Percentiles rank a stretch among this genome's conserved stretches.
Evolutionary conservation across 2,797 vertebrate genomes (phyloP).

Genomic region (Amblyopsis hoosieri): DNA sequence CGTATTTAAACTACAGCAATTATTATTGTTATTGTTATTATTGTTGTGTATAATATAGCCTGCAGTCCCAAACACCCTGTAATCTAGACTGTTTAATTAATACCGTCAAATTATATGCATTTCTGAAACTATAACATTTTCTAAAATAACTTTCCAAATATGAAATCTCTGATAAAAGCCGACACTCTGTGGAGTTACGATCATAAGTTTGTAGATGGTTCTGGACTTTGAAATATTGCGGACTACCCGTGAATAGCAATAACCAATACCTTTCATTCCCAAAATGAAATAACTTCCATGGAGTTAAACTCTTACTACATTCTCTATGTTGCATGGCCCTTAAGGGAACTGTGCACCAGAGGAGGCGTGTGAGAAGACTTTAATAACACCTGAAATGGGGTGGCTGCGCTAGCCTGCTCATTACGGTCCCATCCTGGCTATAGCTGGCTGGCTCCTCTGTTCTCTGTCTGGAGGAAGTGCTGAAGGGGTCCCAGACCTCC

Average conservation of each 20-base stretch:
- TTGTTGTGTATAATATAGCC: too few relatives aligned
- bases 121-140: too few relatives aligned
- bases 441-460: constrained; percentile 74
- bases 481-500: constrained; percentile 77
- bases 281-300: constrained; percentile 3
- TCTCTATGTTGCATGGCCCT: constrained; percentile 8
- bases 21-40: too few relatives aligned
- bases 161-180: too few relatives aligned
- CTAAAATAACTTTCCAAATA: too few relatives aligned
- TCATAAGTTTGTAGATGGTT: too few relatives aligned
- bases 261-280: not conserved
- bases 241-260: not conserved
- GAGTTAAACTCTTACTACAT: constrained; percentile 4
- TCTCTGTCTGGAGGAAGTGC: constrained; percentile 76
- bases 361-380: constrained; percentile 42
- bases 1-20: too few relatives aligned
- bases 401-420: constrained; percentile 60
- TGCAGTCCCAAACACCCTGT: too few relatives aligned
- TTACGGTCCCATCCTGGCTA: constrained; percentile 72
- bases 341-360: constrained; percentile 10
- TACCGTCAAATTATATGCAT: too few relatives aligned
- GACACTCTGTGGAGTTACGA: too few relatives aligned
- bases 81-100: too few relatives aligned
- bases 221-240: too few relatives aligned
- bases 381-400: constrained; percentile 66